Evolutionary conservation across 2,113 vertebrate genomes (phyloP).

Genomic region (Columba livia): DNA sequence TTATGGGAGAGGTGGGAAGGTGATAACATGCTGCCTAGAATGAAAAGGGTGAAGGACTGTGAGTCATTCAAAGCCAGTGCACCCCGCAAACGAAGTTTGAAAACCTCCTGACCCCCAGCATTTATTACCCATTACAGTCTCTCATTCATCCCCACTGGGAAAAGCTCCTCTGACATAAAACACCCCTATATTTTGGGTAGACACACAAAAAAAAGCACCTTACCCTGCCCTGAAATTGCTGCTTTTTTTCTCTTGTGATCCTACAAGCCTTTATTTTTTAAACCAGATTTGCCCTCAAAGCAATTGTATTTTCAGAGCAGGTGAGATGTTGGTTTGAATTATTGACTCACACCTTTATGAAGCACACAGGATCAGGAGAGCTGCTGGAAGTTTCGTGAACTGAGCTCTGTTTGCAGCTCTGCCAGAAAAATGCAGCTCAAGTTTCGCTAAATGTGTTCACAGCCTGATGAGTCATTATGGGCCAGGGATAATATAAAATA

Average conservation of each 20-base stretch:
- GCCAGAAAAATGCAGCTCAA: slow-evolving; percentile 64
- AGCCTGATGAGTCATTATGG: slow-evolving; percentile 73
- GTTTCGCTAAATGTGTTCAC: slow-evolving; percentile 64
- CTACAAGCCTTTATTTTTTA: slow-evolving; percentile 19
- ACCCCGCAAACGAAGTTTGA: not conserved
- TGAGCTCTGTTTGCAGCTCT: slow-evolving; percentile 67
- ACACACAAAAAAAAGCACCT: slow-evolving; percentile 22
- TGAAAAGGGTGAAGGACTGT: not conserved
- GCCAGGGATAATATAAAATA: slow-evolving; percentile 71
- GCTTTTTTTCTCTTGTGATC: not conserved
- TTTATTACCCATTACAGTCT: slow-evolving; percentile 56
- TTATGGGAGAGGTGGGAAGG: slow-evolving; percentile 1
- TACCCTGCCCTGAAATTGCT: not conserved
- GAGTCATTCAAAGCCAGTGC: not conserved
- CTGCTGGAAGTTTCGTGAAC: slow-evolving; percentile 70
- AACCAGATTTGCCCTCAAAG: slow-evolving; percentile 20
- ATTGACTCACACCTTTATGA: slow-evolving; percentile 66
- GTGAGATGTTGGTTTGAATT: slow-evolving; percentile 62
- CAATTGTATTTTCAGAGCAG: slow-evolving; percentile 36
- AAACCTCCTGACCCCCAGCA: slow-evolving; percentile 11
- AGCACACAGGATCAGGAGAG: slow-evolving; percentile 54
- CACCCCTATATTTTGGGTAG: slow-evolving; percentile 4
- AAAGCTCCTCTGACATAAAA: slow-evolving; percentile 34
- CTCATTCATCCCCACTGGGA: not conserved
- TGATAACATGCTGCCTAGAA: not conserved